Conservation (phyloP, 53 echinoderm and acorn worm genomes). For the Mesocentrotus franciscanus region DNA sequence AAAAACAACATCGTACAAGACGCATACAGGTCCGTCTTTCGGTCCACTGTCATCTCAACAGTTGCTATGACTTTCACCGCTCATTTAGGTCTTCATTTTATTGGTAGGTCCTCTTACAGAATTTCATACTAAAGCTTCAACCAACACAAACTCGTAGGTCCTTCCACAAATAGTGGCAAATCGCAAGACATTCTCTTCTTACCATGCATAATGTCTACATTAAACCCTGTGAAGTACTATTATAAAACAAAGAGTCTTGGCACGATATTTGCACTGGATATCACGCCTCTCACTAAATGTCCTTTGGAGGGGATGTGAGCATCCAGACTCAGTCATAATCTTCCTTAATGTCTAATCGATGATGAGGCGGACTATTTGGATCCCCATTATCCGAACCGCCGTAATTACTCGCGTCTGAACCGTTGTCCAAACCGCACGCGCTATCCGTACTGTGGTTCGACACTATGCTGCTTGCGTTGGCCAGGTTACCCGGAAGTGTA, state of each 20-base stretch:
- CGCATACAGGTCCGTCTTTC: neutral
- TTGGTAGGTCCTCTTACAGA: neutral
- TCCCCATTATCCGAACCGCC: constrained; percentile 62
- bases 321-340: constrained; percentile 51
- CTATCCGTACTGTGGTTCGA: constrained; percentile 64
- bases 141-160: neutral
- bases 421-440: constrained; percentile 56
- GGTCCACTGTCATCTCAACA: neutral
- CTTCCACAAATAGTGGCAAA: neutral
- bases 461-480: constrained; percentile 64
- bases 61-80: neutral
- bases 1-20: neutral
- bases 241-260: constrained; percentile 48
- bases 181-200: constrained; percentile 13
- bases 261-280: neutral
- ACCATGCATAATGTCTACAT: constrained; percentile 50
- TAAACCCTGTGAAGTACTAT: constrained; percentile 54
- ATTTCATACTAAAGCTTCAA: neutral
- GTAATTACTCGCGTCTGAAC: constrained; percentile 60
- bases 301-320: neutral
- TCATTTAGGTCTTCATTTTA: neutral
- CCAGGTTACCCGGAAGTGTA: constrained; percentile 78
- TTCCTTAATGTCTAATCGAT: constrained; percentile 59
- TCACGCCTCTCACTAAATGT: constrained; percentile 11
- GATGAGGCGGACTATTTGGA: constrained; percentile 51